Evolutionary conservation across 1,140 invertebrate genomes (phyloP).

Genomic region (Argopecten irradians): DNA sequence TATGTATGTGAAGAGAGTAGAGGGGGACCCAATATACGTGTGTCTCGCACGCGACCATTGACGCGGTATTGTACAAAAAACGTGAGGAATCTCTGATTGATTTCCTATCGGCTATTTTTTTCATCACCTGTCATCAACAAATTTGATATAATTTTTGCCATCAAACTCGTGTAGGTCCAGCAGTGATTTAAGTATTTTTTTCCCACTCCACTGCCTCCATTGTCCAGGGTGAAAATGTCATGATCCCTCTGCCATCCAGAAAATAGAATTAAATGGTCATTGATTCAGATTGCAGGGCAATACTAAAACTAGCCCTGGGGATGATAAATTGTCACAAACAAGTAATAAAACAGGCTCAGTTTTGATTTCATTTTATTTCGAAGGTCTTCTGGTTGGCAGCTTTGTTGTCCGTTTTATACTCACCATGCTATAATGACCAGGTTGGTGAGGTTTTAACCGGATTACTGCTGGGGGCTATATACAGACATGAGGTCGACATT

Average conservation of each 20-base stretch:
- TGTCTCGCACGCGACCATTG: slow-evolving; percentile 13
- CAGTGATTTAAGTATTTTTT: not conserved
- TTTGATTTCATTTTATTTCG: not conserved
- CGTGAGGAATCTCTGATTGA: not conserved
- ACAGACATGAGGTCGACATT: not conserved
- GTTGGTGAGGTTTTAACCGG: not conserved
- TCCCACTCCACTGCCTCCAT: not conserved
- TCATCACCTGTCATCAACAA: slow-evolving; percentile 21
- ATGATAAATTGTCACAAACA: slow-evolving; percentile 2
- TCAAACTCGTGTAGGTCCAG: not conserved
- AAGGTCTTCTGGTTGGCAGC: slow-evolving; percentile 20
- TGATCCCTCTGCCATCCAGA: not conserved
- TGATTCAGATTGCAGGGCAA: slow-evolving; percentile 15
- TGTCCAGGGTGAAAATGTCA: slow-evolving; percentile 7
- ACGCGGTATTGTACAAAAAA: slow-evolving; percentile 12
- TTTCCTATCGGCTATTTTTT: slow-evolving; percentile 22
- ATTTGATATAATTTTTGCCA: not conserved
- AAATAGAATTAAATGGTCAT: slow-evolving; percentile 19
- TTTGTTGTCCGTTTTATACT: slow-evolving; percentile 18
- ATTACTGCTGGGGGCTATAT: not conserved
- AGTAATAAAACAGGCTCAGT: slow-evolving; percentile 15
- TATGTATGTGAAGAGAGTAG: not conserved
- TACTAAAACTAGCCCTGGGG: not conserved
- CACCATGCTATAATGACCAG: slow-evolving; percentile 20
- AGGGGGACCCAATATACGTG: not conserved